A percentile compares a stretch with the other conserved stretches of the same genome.
These are phyloP conservation scores for Varroa destructor DNA, from an alignment of 1,140 invertebrate genomes.

Conservation along the genomic window DNA sequence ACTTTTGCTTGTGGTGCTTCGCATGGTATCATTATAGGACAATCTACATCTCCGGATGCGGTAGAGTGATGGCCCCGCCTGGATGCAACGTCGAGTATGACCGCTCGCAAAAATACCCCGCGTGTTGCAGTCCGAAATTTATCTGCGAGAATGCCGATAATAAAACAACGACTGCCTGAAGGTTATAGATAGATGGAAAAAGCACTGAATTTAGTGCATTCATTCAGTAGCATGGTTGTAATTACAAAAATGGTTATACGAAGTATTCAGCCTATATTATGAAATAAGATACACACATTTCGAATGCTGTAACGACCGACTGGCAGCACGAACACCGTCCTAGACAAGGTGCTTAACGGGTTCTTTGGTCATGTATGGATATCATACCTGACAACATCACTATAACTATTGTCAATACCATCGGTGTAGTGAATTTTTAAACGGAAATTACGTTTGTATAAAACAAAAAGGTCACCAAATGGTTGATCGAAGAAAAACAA, in stretches of 20 bases:
- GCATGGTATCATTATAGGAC: neutral
- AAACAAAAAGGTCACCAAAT: no score
- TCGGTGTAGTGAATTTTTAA: no score
- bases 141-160: neutral
- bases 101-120: neutral
- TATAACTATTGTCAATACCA: no score
- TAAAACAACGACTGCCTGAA: neutral
- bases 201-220: neutral
- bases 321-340: neutral
- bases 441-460: no score
- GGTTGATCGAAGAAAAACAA: no score
- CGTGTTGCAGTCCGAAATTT: conserved; percentile 12
- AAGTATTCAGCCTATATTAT: neutral
- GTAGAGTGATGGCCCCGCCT: neutral
- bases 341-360: no score
- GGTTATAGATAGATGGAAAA: neutral
- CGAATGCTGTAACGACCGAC: neutral
- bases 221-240: neutral
- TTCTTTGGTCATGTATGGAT: no score
- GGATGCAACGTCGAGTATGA: neutral
- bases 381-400: no score
- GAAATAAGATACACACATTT: neutral
- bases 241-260: neutral
- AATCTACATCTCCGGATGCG: conserved; percentile 18
- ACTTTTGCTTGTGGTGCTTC: neutral